Evolutionary conservation across 2,113 vertebrate genomes (phyloP).

Genomic region (Apistogramma diplotaenia): DNA sequence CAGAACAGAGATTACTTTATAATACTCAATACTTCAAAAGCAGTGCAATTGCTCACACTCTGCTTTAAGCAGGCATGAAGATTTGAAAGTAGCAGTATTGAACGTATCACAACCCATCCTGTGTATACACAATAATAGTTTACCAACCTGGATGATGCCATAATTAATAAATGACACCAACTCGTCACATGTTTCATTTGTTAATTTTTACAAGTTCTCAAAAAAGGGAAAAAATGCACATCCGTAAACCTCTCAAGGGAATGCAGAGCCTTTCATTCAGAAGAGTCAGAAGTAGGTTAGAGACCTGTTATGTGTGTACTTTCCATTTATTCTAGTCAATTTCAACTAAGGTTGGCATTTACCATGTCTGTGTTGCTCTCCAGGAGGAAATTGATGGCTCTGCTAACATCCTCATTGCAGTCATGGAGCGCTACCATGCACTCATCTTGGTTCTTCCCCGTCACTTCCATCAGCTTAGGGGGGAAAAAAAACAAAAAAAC

Average conservation of each 20-base stretch:
- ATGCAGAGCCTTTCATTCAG: background rate
- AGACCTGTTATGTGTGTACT: background rate
- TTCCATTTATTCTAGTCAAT: background rate
- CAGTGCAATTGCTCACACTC: background rate
- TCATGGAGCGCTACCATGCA: slow-evolving; percentile 98
- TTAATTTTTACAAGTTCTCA: background rate
- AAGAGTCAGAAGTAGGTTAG: background rate
- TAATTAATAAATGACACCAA: background rate
- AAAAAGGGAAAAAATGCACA: background rate
- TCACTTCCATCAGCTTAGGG: slow-evolving; percentile 98
- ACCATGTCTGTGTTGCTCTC: slow-evolving; percentile 97
- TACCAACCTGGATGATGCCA: background rate
- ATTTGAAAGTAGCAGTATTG: background rate
- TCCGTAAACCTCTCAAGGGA: background rate
- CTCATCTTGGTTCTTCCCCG: slow-evolving; percentile 98
- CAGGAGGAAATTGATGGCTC: slow-evolving; percentile 98
- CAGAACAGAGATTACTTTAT: background rate
- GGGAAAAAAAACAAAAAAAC: background rate
- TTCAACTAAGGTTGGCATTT: slow-evolving; percentile 18
- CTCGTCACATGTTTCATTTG: background rate
- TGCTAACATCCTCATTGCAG: slow-evolving; percentile 96
- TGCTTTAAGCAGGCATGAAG: background rate
- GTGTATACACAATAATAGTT: background rate
- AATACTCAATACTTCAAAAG: background rate
- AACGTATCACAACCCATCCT: background rate